phyloP scores from a whole-genome alignment of 2,797 vertebrate genomes.

The Sebastiscus tertius region DNA sequence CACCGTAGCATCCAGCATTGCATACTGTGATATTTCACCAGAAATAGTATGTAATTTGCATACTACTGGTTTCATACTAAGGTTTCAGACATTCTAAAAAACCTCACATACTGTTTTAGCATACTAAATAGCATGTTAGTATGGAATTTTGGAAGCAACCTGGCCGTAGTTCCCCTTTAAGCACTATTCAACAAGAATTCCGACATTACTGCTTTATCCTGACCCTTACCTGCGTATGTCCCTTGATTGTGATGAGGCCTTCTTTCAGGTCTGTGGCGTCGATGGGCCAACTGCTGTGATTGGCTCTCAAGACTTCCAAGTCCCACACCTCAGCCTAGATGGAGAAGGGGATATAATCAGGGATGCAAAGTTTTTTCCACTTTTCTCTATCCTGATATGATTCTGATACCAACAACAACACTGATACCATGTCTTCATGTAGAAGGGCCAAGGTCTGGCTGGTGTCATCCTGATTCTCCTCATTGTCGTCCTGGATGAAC shows the following conservation, averaged over 20 bases:
- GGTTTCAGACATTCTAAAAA: no score
- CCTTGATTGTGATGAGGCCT: slow-evolving; percentile 93
- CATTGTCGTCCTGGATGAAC: slow-evolving; percentile 94
- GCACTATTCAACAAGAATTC: background rate
- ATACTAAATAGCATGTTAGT: no score
- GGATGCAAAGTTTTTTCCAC: background rate
- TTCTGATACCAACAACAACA: background rate
- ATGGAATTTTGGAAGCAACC: no score
- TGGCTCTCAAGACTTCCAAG: slow-evolving; percentile 90
- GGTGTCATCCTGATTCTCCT: slow-evolving; percentile 90
- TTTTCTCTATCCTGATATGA: background rate
- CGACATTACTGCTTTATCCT: background rate
- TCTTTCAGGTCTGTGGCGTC: slow-evolving; percentile 91
- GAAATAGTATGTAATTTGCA: no score
- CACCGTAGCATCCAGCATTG: no score
- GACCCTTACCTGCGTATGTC: slow-evolving; percentile 89
- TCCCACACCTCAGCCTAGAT: slow-evolving; percentile 97
- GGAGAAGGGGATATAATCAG: background rate
- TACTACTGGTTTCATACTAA: no score
- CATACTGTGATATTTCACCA: no score
- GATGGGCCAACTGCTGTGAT: slow-evolving; percentile 89
- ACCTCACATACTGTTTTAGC: no score
- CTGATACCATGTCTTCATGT: slow-evolving; percentile 92
- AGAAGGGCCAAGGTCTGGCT: slow-evolving; percentile 94
- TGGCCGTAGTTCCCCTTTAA: background rate